Base-by-base conservation (phyloP, 2,113 vertebrate genomes). In the Sceloporus undulatus region DNA sequence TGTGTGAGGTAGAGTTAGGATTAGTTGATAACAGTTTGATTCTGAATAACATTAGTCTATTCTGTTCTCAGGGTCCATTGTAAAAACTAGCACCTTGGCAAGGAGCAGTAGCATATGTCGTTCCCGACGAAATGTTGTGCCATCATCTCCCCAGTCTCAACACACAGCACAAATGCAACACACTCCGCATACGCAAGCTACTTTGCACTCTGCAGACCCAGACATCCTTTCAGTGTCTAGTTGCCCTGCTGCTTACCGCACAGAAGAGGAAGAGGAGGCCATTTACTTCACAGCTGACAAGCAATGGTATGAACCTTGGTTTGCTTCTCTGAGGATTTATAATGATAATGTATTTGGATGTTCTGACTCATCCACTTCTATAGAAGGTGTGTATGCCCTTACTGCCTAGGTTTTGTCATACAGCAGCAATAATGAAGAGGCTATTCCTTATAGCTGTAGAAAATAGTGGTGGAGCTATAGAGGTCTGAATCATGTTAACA, bases 141-240 rank as follows among this genome's bases (percentile, higher is more conserved):
- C 96, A 0, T 97, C 98, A 89, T 97, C 97, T 11, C 98, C 98
- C 0, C 98, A 98, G 95, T 95, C 98, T 62, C 96, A 95, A 82
- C 96, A 91, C 27, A 10, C 91, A 0, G 82, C 93, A 74, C 95
- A 88, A 1, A 34, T 91, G 0, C 93, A 87, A 29, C 93, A 85
- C 0, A 48, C 90, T 2, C 93, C 90, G 7, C 94, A 93, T 78
- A 9, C 92, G 0, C 95, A 92, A 52, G 93, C 96, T 77, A 96
- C 98, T 0, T 79, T 98, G 92, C 97, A 98, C 90, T 99, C 98
- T 59, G 95, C 98, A 0, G 98, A 99, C 93, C 98, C 99, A 4
- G 99, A 99, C 95, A 98, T 99, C 94, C 98, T 99, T 65, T 98
- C 98, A 38, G 98, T 99, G 97, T 98, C 98, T 16, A 97, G 98